Conservation (phyloP, 2,113 vertebrate genomes). For the Sakesphorus luctuosus region DNA sequence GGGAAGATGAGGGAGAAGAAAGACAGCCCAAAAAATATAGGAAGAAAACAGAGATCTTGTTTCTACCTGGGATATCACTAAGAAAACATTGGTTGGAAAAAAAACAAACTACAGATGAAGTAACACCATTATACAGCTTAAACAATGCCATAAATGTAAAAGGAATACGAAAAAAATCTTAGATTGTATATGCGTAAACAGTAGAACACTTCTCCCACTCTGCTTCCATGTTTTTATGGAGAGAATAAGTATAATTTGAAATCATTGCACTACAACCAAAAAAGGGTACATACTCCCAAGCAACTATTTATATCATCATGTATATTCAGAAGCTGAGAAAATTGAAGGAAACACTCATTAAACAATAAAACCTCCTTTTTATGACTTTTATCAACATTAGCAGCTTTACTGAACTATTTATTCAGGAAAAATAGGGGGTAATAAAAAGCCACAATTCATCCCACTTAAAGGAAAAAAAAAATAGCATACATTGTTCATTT, state of each 20-base stretch:
- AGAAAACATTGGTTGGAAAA: not conserved
- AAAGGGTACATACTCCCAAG: slow-evolving; percentile 20
- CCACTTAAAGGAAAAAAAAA: slow-evolving; percentile 51
- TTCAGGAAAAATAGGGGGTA: slow-evolving; percentile 40
- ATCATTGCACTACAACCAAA: slow-evolving; percentile 6
- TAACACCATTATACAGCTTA: slow-evolving; percentile 1
- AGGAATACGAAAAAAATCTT: not conserved
- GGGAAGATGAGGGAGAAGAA: not conserved
- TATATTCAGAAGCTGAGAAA: slow-evolving; percentile 34
- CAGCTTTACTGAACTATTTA: slow-evolving; percentile 57
- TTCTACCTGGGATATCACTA: not conserved
- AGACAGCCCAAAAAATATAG: not conserved
- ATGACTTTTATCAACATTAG: slow-evolving; percentile 48
- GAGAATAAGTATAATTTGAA: not conserved
- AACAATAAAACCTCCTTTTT: slow-evolving; percentile 51
- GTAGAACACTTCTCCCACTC: slow-evolving; percentile 1
- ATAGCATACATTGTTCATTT: slow-evolving; percentile 51
- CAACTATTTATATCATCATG: slow-evolving; percentile 31
- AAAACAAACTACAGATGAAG: not conserved
- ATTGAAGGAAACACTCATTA: slow-evolving; percentile 43
- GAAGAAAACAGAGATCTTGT: not conserved
- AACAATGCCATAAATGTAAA: slow-evolving; percentile 1
- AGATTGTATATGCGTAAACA: not conserved
- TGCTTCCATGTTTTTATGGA: slow-evolving; percentile 23
- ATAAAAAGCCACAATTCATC: slow-evolving; percentile 64